These are phyloP conservation scores for Percopsis transmontana DNA, from an alignment of 2,113 vertebrate genomes.

Conservation along the genomic window DNA sequence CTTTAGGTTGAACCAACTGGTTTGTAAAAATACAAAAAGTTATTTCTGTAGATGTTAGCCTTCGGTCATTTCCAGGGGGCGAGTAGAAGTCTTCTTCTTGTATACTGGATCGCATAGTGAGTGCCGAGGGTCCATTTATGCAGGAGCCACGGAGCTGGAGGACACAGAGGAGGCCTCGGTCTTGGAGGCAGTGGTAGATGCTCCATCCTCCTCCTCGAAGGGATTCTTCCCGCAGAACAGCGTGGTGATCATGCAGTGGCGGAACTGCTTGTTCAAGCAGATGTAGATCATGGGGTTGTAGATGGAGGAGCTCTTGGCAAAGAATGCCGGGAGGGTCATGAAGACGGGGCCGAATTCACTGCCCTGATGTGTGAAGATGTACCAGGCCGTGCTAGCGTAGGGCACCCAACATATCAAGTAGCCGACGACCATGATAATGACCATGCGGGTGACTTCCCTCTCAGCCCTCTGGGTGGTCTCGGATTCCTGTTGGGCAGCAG, in stretches of 20 bases:
- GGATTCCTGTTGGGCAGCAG: conserved; percentile 95
- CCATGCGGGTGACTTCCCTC: conserved; percentile 96
- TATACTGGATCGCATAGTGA: conserved; percentile 45
- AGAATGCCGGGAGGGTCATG: conserved; percentile 95
- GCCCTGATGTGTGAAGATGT: conserved; percentile 92
- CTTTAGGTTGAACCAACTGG: conserved; percentile 76
- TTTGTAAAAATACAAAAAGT: conserved; percentile 77
- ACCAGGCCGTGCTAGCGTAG: conserved; percentile 87
- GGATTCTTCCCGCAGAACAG: conserved; percentile 96
- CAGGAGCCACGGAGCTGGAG: conserved; percentile 93
- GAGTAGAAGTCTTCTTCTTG: conserved; percentile 73
- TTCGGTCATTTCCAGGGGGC: conserved; percentile 73
- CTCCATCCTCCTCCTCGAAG: conserved; percentile 87
- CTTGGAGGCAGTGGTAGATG: conserved; percentile 85
- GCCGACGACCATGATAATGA: conserved; percentile 89
- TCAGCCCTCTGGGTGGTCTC: conserved; percentile 98
- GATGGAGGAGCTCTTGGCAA: conserved; percentile 89
- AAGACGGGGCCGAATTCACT: conserved; percentile 89
- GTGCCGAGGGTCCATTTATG: conserved; percentile 72
- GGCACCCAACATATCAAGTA: conserved; percentile 91
- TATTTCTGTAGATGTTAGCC: conserved; percentile 73
- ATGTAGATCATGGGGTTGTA: conserved; percentile 98
- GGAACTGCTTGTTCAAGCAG: conserved; percentile 98
- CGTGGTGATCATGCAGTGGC: conserved; percentile 96
- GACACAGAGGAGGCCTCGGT: conserved; percentile 91